Evolutionary conservation across 2,797 vertebrate genomes (phyloP), one percentile per base, ranked within the genome.

Genomic region (Botia almorhae): DNA sequence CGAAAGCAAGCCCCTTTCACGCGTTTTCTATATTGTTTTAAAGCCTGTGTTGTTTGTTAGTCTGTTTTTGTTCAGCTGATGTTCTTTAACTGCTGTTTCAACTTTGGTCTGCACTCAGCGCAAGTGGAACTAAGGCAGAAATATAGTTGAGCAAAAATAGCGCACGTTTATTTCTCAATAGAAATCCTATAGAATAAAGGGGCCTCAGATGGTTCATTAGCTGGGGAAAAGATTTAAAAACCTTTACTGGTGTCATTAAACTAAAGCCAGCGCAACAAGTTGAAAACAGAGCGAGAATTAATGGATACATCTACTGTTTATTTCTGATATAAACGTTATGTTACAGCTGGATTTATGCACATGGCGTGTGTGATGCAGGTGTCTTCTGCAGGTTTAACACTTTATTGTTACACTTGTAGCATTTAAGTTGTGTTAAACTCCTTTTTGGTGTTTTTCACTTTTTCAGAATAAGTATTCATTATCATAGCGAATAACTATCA

Each of bases 181-280:
- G 23, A 26, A 26, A 26, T 26, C 23, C 23, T 26, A 26, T 26
- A 26, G 23, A 26, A 26, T 26, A 26, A 56, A 74, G 36, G 61
- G 78, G 50, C 39, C 51, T 67, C 70, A 58, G n/a, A 19, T 48
- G 51, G 11, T 65, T 65, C 16, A 36, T 72, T 69, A 29, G n/a
- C 17, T 55, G 29, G 5, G 56, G 39, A 26, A 71, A 51, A 13
- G 33, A 21, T 78, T 64, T 36, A 26, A 26, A 26, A 26, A 26
- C 23, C 23, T 26, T 33, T 33, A 33, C 33, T 33, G 33, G 4
- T 33, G 4, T 33, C 33, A 33, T 80, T 80, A 65, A 80, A 72
- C 48, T 19, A 72, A 39, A 19, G n/a, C 19, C 16, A 65, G 36
- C 43, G 10, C 21, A 29, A 19, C 29, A 21, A 5, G 58, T 63